phyloP scores from a whole-genome alignment of 2,888 invertebrate species.

The Tinea semifulvella region DNA sequence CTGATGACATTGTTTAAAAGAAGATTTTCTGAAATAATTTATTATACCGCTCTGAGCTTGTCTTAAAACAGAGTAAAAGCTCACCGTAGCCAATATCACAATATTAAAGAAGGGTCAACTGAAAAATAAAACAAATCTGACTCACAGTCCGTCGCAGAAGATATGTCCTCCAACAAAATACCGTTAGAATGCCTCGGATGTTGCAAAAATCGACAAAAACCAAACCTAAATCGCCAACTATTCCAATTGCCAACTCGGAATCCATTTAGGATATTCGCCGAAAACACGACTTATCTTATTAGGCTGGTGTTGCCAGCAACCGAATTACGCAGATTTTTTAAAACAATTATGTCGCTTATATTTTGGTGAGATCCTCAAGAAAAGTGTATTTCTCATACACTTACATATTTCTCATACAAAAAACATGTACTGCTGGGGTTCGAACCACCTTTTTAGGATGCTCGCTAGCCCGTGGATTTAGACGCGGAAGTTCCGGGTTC shows the following conservation, averaged over 20 bases:
- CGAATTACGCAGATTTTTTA: not conserved
- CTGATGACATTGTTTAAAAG: too few relatives aligned
- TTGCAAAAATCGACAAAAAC: constrained; percentile 9
- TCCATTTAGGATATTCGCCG: constrained; percentile 38
- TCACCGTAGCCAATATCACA: constrained; percentile 4
- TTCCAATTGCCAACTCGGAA: constrained; percentile 65
- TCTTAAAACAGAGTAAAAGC: too few relatives aligned
- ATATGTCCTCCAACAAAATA: constrained; percentile 54
- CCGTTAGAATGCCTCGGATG: constrained; percentile 58
- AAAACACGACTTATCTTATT: not conserved
- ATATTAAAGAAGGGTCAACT: constrained; percentile 51
- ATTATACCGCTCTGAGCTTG: too few relatives aligned
- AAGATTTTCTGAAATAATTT: too few relatives aligned
- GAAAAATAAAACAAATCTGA: constrained; percentile 53
- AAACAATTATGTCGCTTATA: too few relatives aligned
- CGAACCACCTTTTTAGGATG: too few relatives aligned
- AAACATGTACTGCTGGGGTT: too few relatives aligned
- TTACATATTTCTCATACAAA: too few relatives aligned
- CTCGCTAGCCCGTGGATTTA: too few relatives aligned
- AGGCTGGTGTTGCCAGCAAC: not conserved
- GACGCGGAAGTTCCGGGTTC: too few relatives aligned
- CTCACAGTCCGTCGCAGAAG: constrained; percentile 45
- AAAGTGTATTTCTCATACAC: too few relatives aligned
- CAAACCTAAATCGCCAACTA: constrained; percentile 37
- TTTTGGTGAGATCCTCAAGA: too few relatives aligned